phyloP scores from a whole-genome alignment of 2,113 vertebrate genomes.

The Anas platyrhynchos region DNA sequence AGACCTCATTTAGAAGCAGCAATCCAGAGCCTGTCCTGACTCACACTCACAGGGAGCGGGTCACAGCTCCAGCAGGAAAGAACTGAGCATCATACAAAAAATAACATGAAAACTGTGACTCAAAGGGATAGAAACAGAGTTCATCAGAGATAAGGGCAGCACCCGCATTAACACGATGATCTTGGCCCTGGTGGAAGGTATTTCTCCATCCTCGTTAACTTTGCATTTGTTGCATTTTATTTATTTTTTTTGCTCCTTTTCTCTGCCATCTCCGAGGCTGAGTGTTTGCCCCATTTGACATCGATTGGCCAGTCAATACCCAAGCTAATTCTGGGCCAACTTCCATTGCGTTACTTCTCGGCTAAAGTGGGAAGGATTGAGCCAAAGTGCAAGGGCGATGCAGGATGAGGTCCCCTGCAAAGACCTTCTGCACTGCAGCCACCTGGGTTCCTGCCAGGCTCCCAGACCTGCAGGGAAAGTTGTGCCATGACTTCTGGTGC shows the following conservation, averaged over 20 bases:
- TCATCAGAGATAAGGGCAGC: neutral
- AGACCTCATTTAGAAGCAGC: neutral
- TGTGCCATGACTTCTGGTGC: constrained; percentile 32
- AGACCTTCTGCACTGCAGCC: neutral
- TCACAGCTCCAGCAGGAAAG: constrained; percentile 43
- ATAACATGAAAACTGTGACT: neutral
- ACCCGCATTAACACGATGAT: fast-evolving
- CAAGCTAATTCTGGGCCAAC: neutral
- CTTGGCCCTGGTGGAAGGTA: neutral
- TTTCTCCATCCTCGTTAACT: neutral
- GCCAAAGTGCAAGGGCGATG: neutral
- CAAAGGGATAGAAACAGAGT: constrained; percentile 7
- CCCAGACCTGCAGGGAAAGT: neutral
- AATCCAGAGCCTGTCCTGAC: neutral
- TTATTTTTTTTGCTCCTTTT: neutral
- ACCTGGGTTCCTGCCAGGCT: neutral
- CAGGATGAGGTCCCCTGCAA: neutral
- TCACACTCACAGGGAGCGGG: neutral
- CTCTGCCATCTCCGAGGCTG: neutral
- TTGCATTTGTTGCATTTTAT: neutral
- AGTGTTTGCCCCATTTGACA: fast-evolving
- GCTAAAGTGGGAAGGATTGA: neutral
- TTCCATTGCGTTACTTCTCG: neutral
- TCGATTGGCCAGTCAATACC: no score
- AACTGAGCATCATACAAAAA: neutral